These are phyloP conservation scores for Archips crataeganus DNA, from an alignment of 2,888 invertebrate genomes.

Conservation along the genomic window DNA sequence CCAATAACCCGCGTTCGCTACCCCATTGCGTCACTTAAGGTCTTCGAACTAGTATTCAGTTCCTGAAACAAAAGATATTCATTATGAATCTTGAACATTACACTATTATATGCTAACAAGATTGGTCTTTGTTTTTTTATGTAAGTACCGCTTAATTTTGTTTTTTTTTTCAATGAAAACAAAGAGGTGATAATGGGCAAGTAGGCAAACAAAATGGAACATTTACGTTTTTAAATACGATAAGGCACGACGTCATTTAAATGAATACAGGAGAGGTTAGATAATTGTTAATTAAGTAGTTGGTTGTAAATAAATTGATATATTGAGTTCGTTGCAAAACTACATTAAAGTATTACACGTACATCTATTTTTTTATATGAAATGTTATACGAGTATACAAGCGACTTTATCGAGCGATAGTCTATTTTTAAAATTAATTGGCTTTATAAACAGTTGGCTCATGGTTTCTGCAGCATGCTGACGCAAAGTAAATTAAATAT, in stretches of 20 bases:
- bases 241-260: conserved; percentile 18
- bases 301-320: neutral
- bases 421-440: conserved; percentile 20
- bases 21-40: conserved; percentile 52
- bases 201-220: conserved; percentile 22
- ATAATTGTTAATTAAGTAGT: conserved; percentile 11
- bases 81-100: conserved; percentile 19
- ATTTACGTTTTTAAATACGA: conserved; percentile 16
- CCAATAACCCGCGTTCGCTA: conserved; percentile 44
- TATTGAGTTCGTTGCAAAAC: neutral
- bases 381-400: neutral
- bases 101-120: conserved; percentile 21
- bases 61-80: conserved; percentile 53
- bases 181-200: conserved; percentile 26
- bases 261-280: conserved; percentile 9
- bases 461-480: conserved; percentile 34
- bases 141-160: conserved; percentile 12
- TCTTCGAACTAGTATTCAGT: conserved; percentile 41
- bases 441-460: conserved; percentile 26
- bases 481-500: conserved; percentile 49
- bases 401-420: neutral
- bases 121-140: conserved; percentile 17
- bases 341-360: too few relatives aligned
- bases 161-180: conserved; percentile 16
- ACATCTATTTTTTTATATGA: neutral